A percentile compares a stretch with the other conserved stretches of the same genome.
Evolutionary conservation across 1,140 invertebrate genomes (phyloP).

Genomic region (Chionoecetes opilio): DNA sequence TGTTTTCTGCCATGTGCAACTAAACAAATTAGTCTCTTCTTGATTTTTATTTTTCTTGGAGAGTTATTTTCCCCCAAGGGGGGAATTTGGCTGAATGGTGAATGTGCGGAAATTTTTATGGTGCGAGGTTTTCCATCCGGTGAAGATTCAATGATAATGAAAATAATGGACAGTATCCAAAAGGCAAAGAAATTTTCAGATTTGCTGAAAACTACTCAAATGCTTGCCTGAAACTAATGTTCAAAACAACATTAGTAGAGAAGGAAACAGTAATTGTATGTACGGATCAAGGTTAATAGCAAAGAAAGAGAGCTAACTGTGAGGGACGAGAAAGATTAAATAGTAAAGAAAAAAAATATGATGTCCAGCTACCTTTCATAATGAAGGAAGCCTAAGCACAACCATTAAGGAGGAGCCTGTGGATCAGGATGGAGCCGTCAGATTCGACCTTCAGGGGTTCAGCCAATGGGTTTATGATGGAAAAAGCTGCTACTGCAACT

Average conservation of each 20-base stretch:
- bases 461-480: conserved; percentile 18
- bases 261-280: neutral
- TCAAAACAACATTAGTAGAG: conserved; percentile 34
- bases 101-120: conserved; percentile 68
- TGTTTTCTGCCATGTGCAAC: conserved; percentile 48
- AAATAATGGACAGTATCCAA: neutral
- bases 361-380: neutral
- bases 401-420: conserved; percentile 53
- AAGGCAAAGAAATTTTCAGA: conserved; percentile 49
- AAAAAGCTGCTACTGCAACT: neutral
- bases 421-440: neutral
- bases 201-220: conserved; percentile 29
- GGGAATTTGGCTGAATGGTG: conserved; percentile 63
- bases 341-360: neutral
- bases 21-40: conserved; percentile 64
- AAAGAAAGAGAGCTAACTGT: neutral
- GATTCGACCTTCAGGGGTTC: neutral
- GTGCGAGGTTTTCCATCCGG: conserved; percentile 72
- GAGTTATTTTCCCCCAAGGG: conserved; percentile 59
- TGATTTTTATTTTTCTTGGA: conserved; percentile 71
- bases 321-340: conserved; percentile 29
- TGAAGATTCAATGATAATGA: conserved; percentile 64
- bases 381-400: neutral
- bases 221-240: neutral
- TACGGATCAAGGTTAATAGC: neutral